Evolutionary conservation across 2,888 invertebrate species (phyloP).

Genomic region (Miltochrista miniata): DNA sequence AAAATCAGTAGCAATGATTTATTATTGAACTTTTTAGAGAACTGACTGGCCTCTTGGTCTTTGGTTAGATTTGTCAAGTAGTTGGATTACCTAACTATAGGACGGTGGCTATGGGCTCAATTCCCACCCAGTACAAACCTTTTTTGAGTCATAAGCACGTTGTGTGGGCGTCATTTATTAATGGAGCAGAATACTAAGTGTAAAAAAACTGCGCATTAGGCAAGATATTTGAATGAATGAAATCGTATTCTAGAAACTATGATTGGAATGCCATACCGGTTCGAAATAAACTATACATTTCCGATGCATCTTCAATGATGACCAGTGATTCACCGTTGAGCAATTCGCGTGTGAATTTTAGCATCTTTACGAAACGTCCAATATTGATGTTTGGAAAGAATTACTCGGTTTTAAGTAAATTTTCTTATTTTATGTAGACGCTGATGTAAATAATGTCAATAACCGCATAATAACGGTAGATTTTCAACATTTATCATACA

Average conservation of each 20-base stretch:
- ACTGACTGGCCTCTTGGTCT: too few species aligned
- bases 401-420: constrained; percentile 10
- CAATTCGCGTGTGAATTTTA: constrained; percentile 26
- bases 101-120: too few species aligned
- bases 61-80: too few species aligned
- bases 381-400: constrained; percentile 14
- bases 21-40: too few species aligned
- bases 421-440: background rate
- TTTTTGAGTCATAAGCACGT: too few species aligned
- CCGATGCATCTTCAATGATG: constrained; percentile 16
- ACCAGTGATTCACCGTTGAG: constrained; percentile 27
- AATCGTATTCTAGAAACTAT: background rate
- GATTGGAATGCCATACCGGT: constrained; percentile 6
- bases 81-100: too few species aligned
- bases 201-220: background rate
- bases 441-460: constrained; percentile 7
- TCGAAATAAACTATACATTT: constrained; percentile 12
- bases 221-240: background rate
- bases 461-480: constrained; percentile 12
- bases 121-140: too few species aligned
- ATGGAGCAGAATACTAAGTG: too few species aligned
- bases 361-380: constrained; percentile 19
- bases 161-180: too few species aligned
- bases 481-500: constrained; percentile 9
- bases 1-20: too few species aligned